These are phyloP conservation scores for Diglossa cyanea DNA, from an alignment of 2,797 vertebrate genomes.

Conservation along the genomic window DNA sequence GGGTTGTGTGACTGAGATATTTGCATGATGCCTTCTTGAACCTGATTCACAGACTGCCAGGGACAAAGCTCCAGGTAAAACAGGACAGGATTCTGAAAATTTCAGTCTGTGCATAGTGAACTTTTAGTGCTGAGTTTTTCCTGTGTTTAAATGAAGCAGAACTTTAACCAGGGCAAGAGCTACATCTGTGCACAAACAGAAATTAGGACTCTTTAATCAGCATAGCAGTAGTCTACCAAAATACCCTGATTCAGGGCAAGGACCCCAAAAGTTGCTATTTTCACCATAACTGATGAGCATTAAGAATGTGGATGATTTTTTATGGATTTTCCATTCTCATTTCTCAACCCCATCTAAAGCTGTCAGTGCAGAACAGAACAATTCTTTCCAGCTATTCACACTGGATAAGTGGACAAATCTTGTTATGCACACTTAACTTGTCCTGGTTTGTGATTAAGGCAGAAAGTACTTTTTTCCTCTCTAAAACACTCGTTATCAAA, in stretches of 20 bases:
- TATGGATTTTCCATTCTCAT: neutral
- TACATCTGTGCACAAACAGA: neutral
- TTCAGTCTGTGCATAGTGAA: neutral
- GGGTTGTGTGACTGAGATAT: neutral
- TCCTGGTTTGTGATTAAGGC: neutral
- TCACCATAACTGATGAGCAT: neutral
- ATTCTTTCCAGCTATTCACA: conserved; percentile 43
- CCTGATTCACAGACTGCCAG: neutral
- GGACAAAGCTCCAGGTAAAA: neutral
- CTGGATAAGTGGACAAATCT: conserved; percentile 40
- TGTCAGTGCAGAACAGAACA: neutral
- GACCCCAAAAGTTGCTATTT: neutral
- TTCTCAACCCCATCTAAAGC: neutral
- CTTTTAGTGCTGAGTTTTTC: neutral
- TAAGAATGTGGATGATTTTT: neutral
- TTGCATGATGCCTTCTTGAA: neutral
- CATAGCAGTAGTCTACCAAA: neutral
- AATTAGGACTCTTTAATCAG: neutral
- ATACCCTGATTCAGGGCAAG: neutral
- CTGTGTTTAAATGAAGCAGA: neutral
- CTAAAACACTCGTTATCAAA: neutral
- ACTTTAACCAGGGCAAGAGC: neutral
- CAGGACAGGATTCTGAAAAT: neutral
- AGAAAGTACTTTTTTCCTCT: neutral
- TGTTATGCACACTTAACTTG: conserved; percentile 40